Evolutionary conservation across 2,113 vertebrate species (phyloP), one percentile per base, ranked within the genome.

Genomic region (Barbus barbus): DNA sequence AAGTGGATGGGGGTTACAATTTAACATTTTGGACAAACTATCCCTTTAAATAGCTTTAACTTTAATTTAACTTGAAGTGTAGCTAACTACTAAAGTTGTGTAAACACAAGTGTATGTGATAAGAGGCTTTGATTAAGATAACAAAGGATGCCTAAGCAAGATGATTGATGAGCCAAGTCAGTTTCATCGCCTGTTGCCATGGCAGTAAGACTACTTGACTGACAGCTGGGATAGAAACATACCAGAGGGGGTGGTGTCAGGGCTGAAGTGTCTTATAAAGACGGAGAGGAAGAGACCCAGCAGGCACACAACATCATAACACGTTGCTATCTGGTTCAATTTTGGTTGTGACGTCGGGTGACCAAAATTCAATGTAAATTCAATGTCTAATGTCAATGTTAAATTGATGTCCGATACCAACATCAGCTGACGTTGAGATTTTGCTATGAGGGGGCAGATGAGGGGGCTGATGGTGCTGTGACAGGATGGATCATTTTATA

Each of bases 111-210:
- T 9, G 5, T 20, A 9, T 67, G 63, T 33, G 16, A 67, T 16
- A 18, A 73, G 12, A 2, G 60, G 26, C 3, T 22, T 67, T 67
- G 60, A 51, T 81, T 81, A 33, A 51, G 44, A 56, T 56, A 36
- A 18, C 11, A 82, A 36, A 24, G 18, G 65, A 24, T 13, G 1
- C 31, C 22, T 81, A 56, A 71, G 28, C 18, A 24, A 51, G 26
- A 28, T 90, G 91, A 93, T 89, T 91, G 90, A 93, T 90, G 89
- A 90, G 90, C 81, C 41, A 48, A 24, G 75, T 18, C 73, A 78
- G 63, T 81, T 36, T 86, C 56, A 61, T 79, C 20, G n/a, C 65
- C 51, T 41, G 65, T 78, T 86, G 51, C 63, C 53, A 51, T 9
- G 22, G 74, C 81, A 86, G 81, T 53, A 51, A n/a, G 71, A 48